These are phyloP conservation scores for Subacronicta megacephala DNA, from an alignment of 2,888 invertebrate species.

Conservation along the genomic window DNA sequence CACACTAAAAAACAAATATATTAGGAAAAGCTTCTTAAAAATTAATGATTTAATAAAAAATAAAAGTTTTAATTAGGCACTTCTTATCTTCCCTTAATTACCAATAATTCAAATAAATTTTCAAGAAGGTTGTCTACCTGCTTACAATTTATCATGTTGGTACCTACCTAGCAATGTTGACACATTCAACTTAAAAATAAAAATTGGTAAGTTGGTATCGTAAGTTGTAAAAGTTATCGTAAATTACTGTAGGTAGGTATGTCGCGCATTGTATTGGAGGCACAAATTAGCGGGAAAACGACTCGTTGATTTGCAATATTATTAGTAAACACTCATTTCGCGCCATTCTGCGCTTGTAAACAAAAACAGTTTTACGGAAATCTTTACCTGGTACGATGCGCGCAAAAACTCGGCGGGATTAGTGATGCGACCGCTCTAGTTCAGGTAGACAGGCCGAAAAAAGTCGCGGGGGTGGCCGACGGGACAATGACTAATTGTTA, in stretches of 20 bases:
- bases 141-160: too few species aligned
- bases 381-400: conserved; percentile 70
- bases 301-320: conserved; percentile 70
- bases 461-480: conserved; percentile 60
- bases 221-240: conserved; percentile 5
- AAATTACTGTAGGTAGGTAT: conserved; percentile 14
- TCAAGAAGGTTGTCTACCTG: too few species aligned
- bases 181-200: too few species aligned
- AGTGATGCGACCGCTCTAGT: conserved; percentile 46
- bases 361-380: conserved; percentile 77
- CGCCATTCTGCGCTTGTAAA: conserved; percentile 83
- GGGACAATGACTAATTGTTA: conserved; percentile 75
- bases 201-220: neutral
- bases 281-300: conserved; percentile 73
- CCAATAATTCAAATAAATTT: too few species aligned
- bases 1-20: too few species aligned
- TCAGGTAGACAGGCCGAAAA: conserved; percentile 59
- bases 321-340: conserved; percentile 86
- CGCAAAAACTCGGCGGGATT: conserved; percentile 67
- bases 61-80: too few species aligned
- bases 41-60: too few species aligned
- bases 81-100: too few species aligned
- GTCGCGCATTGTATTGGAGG: conserved; percentile 38
- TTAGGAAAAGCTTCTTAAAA: too few species aligned
- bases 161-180: too few species aligned